Percentiles rank a stretch among this genome's conserved stretches.
Conservation (phyloP, 2,888 invertebrate genomes). For the Pinctada fucata region DNA sequence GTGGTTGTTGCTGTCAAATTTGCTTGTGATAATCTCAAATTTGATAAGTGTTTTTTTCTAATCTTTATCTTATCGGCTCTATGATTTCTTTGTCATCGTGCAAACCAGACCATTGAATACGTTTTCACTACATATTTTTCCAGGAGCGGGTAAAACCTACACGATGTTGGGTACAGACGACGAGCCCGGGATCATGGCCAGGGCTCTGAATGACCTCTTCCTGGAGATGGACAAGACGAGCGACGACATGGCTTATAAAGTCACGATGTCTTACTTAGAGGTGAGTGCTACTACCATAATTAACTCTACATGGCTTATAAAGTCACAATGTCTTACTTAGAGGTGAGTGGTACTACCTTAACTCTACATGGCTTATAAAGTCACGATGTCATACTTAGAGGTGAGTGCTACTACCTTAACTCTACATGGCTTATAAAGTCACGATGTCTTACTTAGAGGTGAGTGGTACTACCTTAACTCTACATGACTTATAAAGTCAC, state of each 20-base stretch:
- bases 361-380: constrained; percentile 79
- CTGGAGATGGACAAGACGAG: constrained; percentile 81
- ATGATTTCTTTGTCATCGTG: too few species aligned
- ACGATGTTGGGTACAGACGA: constrained; percentile 88
- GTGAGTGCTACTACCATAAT: constrained; percentile 51
- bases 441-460: constrained; percentile 92
- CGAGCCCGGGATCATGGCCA: constrained; percentile 90
- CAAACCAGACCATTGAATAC: too few species aligned
- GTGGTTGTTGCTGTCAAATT: too few species aligned
- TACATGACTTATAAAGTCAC: too few species aligned
- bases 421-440: constrained; percentile 79
- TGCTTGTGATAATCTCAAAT: too few species aligned
- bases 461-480: constrained; percentile 11
- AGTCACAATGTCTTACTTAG: too few species aligned
- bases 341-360: too few species aligned
- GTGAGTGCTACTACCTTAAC: constrained; percentile 51
- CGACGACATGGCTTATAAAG: constrained; percentile 80
- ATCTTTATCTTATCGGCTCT: too few species aligned
- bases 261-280: constrained; percentile 92
- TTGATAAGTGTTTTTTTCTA: too few species aligned
- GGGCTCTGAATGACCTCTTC: constrained; percentile 90
- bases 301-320: neutral
- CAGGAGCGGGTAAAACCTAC: constrained; percentile 92
- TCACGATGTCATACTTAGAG: constrained; percentile 92
- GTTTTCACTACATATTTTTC: neutral